These are phyloP conservation scores for Lamprologus tigripictilis DNA, from an alignment of 2,113 vertebrate species.

Conservation along the genomic window DNA sequence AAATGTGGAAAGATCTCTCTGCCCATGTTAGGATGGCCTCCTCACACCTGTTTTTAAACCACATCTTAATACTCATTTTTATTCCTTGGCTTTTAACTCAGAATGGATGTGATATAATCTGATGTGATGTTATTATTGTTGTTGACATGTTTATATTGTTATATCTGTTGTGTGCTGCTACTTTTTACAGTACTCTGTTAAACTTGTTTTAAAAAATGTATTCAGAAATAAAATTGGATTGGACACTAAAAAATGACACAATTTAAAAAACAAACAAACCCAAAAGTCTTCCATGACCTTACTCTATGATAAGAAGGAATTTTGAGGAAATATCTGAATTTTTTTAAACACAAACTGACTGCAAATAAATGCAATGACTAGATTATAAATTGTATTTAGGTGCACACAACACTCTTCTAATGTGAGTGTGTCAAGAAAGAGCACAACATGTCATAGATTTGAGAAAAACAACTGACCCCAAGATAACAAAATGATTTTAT, in stretches of 20 bases:
- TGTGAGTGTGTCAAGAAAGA: not conserved
- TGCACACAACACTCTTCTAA: accelerated
- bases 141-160: not conserved
- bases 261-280: too few species aligned
- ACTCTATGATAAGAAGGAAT: too few species aligned
- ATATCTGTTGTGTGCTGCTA: not conserved
- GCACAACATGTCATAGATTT: not conserved
- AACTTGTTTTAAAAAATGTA: not conserved
- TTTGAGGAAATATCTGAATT: too few species aligned
- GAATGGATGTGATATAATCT: not conserved
- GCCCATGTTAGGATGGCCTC: not conserved
- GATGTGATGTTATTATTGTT: not conserved
- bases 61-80: not conserved
- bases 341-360: not conserved
- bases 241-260: not conserved
- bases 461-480: not conserved
- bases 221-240: not conserved
- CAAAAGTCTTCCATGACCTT: too few species aligned
- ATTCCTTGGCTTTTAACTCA: not conserved
- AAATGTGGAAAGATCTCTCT: accelerated
- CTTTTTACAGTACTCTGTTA: not conserved
- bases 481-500: not conserved
- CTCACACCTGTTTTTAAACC: not conserved
- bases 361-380: not conserved
- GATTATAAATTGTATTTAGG: not conserved